Conservation (phyloP, 2,888 invertebrate genomes). For the Agapostemon virescens region DNA sequence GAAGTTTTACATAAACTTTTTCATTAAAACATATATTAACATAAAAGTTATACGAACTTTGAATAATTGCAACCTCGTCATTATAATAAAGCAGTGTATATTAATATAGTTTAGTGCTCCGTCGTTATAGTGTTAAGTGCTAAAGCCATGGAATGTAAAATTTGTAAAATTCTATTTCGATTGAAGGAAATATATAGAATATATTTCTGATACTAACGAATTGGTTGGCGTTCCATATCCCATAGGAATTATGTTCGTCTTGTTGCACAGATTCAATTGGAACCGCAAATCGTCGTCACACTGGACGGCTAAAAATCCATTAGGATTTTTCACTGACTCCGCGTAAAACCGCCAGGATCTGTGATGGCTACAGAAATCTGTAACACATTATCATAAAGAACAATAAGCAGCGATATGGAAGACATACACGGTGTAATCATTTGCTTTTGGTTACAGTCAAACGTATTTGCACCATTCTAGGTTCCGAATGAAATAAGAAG, state of each 20-base stretch:
- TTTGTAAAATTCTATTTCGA: background rate
- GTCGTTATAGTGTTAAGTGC: too few relatives aligned
- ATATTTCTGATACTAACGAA: constrained; percentile 70
- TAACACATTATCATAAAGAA: background rate
- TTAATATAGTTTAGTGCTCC: too few relatives aligned
- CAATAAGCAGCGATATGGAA: background rate
- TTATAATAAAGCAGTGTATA: too few relatives aligned
- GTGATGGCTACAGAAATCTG: constrained; percentile 82
- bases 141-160: background rate
- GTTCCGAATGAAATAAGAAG: too few relatives aligned
- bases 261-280: constrained; percentile 37
- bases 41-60: too few relatives aligned
- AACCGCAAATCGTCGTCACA: constrained; percentile 53
- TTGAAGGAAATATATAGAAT: background rate
- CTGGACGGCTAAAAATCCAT: constrained; percentile 76
- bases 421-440: background rate
- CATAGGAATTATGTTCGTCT: constrained; percentile 59
- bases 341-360: constrained; percentile 81
- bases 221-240: constrained; percentile 69
- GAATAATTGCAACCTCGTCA: too few relatives aligned
- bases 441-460: background rate
- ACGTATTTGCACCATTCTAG: too few relatives aligned
- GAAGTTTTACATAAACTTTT: too few relatives aligned
- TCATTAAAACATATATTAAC: too few relatives aligned
- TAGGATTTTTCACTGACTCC: constrained; percentile 79